Conservation (phyloP, 2,888 invertebrate genomes). For the Lysandra coridon region DNA sequence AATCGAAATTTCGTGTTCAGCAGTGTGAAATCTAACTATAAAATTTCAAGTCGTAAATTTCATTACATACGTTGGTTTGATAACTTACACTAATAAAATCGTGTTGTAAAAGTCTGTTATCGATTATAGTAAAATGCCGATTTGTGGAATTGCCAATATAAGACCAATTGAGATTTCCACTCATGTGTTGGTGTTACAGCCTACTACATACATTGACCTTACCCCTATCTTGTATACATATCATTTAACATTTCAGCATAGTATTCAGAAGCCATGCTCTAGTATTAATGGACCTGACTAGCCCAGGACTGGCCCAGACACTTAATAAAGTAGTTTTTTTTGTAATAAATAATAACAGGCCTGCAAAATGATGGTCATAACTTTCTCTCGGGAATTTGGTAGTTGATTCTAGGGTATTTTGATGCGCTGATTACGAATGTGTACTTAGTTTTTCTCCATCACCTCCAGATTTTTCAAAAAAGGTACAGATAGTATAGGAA, state of each 20-base stretch:
- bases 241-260: neutral
- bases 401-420: too few species aligned
- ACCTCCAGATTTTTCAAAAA: too few species aligned
- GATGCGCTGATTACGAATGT: too few species aligned
- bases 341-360: neutral
- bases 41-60: slow-evolving; percentile 24
- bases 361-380: too few species aligned
- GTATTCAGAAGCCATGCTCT: neutral
- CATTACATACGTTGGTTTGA: slow-evolving; percentile 34
- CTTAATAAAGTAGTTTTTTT: neutral
- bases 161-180: slow-evolving; percentile 34
- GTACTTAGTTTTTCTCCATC: too few species aligned
- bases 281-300: neutral
- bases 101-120: slow-evolving; percentile 67
- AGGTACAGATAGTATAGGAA: too few species aligned
- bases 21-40: slow-evolving; percentile 5
- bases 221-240: too few species aligned
- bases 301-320: too few species aligned
- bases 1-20: neutral
- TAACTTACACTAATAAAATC: slow-evolving; percentile 52
- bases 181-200: slow-evolving; percentile 5
- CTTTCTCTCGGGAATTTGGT: too few species aligned
- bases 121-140: slow-evolving; percentile 63
- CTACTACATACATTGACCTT: neutral
- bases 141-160: slow-evolving; percentile 52